Conservation (phyloP, 2,797 vertebrate species). For the Halcyon chelicuti region DNA sequence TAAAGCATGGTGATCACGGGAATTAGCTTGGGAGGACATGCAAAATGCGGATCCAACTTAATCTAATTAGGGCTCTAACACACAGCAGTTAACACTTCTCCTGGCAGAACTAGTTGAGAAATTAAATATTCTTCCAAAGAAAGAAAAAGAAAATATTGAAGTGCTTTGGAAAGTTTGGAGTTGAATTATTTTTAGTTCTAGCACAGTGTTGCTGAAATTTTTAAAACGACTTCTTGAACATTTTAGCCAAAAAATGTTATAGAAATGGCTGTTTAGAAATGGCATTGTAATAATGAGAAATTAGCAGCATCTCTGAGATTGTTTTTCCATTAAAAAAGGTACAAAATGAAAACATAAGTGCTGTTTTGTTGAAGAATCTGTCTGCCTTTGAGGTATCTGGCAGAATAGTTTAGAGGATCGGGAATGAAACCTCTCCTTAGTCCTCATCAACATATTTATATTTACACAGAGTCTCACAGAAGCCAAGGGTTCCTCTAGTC, state of each 20-base stretch:
- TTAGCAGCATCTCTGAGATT: not conserved
- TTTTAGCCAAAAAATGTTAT: not conserved
- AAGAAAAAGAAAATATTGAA: not conserved
- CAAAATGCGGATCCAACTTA: not conserved
- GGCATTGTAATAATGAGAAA: not conserved
- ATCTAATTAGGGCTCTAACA: constrained; percentile 43
- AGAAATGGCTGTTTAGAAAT: not conserved
- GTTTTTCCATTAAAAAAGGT: not conserved
- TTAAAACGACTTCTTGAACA: not conserved
- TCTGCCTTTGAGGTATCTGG: not conserved
- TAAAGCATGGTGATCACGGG: not conserved
- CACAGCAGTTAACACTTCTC: not conserved
- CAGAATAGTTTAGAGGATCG: not conserved
- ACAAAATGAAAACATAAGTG: not conserved
- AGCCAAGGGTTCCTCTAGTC: not conserved
- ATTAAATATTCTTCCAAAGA: not conserved
- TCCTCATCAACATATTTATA: not conserved
- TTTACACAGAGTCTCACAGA: not conserved
- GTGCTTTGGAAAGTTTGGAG: not conserved
- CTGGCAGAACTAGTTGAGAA: not conserved
- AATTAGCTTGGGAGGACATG: constrained; percentile 29
- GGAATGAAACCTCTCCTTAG: not conserved
- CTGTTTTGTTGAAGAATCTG: not conserved
- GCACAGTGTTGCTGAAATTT: not conserved
- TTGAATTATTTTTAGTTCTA: not conserved